A percentile compares a stretch with the other conserved stretches of the same genome.
phyloP scores from a whole-genome alignment of 2,797 vertebrate species.

The Streptopelia turtur region DNA sequence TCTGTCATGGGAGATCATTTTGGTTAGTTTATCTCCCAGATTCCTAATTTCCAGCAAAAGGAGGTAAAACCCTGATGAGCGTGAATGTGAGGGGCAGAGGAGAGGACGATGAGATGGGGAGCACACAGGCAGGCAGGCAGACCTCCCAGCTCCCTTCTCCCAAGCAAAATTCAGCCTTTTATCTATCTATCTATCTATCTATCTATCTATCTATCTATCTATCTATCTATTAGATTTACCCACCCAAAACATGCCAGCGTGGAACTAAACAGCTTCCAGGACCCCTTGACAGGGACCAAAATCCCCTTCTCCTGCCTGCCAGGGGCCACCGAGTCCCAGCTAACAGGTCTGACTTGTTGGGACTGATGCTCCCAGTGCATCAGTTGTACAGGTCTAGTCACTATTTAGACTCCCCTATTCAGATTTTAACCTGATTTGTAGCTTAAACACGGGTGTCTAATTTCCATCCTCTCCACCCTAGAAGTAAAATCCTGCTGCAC shows the following conservation, averaged over 20 bases:
- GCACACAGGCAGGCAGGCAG: fast-evolving
- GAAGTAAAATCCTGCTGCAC: background rate
- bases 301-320: background rate
- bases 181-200: no score
- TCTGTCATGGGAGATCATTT: background rate
- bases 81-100: background rate
- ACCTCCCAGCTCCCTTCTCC: background rate
- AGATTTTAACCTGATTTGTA: background rate
- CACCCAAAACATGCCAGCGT: background rate
- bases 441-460: background rate
- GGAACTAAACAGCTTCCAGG: background rate
- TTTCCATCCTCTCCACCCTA: background rate
- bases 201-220: no score
- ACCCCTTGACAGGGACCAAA: fast-evolving
- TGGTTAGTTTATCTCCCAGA: background rate
- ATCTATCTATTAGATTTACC: background rate
- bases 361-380: background rate
- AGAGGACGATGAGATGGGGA: background rate
- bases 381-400: background rate
- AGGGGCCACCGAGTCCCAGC: background rate
- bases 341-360: fast-evolving
- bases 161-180: background rate
- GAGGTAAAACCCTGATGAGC: background rate
- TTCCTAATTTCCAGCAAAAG: background rate
- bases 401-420: background rate